Evolutionary conservation across 2,888 invertebrate genomes (phyloP).

Genomic region (Nineta flava): DNA sequence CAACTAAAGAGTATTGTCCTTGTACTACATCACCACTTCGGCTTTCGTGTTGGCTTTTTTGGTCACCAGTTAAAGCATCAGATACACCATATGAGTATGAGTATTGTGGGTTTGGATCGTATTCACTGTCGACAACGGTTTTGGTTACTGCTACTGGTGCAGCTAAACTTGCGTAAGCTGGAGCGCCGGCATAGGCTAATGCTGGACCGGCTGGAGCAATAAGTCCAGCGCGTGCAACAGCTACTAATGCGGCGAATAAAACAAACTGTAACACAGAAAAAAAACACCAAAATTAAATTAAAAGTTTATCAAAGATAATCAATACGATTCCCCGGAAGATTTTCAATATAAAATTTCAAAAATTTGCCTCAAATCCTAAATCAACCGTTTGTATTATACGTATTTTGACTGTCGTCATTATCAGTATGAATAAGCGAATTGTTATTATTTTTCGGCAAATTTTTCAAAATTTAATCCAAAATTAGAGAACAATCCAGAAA

Average conservation of each 20-base stretch:
- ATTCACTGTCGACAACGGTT: conserved; percentile 14
- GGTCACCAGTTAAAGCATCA: conserved; percentile 35
- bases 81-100: conserved; percentile 37
- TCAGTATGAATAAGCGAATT: too few relatives aligned
- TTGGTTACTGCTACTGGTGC: conserved; percentile 21
- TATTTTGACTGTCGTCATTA: too few relatives aligned
- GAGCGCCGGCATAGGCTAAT: conserved; percentile 21
- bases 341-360: too few relatives aligned
- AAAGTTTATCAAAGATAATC: too few relatives aligned
- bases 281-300: too few relatives aligned
- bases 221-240: conserved; percentile 14
- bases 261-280: conserved; percentile 1
- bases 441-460: too few relatives aligned
- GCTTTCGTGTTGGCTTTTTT: conserved; percentile 35
- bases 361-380: too few relatives aligned
- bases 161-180: conserved; percentile 20
- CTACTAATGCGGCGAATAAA: conserved; percentile 13
- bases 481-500: too few relatives aligned
- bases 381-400: too few relatives aligned
- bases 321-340: too few relatives aligned
- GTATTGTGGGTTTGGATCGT: conserved; percentile 38
- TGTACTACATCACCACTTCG: conserved; percentile 37
- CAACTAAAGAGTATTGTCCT: conserved; percentile 35
- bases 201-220: conserved; percentile 12
- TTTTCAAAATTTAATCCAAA: too few relatives aligned